phyloP scores from a whole-genome alignment of 2,113 vertebrate species.

The Thunnus thynnus region DNA sequence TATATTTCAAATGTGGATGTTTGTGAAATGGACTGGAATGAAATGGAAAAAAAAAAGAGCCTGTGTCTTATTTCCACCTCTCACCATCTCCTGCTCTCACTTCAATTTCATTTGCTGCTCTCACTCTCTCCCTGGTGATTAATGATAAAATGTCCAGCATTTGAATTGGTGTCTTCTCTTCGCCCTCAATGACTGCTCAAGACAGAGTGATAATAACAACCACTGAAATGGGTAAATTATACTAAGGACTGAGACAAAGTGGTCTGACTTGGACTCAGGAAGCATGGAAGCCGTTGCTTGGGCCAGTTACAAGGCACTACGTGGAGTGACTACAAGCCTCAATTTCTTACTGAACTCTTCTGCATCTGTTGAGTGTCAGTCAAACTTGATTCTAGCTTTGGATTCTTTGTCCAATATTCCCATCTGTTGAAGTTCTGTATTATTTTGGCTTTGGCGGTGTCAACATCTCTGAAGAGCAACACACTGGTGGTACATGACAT shows the following conservation, averaged over 20 bases:
- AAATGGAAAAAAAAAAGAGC: constrained; percentile 64
- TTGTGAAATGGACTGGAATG: constrained; percentile 84
- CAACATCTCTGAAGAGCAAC: not conserved
- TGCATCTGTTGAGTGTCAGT: constrained; percentile 53
- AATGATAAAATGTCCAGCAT: constrained; percentile 58
- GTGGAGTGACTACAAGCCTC: constrained; percentile 27
- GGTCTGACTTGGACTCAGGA: constrained; percentile 26
- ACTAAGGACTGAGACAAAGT: constrained; percentile 50
- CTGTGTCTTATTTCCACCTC: constrained; percentile 68
- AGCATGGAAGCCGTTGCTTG: constrained; percentile 17
- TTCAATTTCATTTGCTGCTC: constrained; percentile 58
- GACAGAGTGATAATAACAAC: constrained; percentile 61
- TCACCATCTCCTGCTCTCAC: constrained; percentile 43
- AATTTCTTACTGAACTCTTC: constrained; percentile 36
- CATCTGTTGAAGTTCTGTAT: constrained; percentile 48
- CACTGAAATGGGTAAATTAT: constrained; percentile 64
- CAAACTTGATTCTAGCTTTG: constrained; percentile 47
- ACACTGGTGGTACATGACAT: not conserved
- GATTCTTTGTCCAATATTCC: constrained; percentile 36
- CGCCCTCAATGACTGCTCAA: constrained; percentile 47
- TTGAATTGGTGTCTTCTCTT: constrained; percentile 49
- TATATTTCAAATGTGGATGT: constrained; percentile 77
- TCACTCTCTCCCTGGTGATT: constrained; percentile 47
- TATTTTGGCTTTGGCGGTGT: not conserved
- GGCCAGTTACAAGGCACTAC: constrained; percentile 44